These are phyloP conservation scores for Hymenochirus boettgeri DNA, from an alignment of 2,113 vertebrate species.

Conservation along the genomic window DNA sequence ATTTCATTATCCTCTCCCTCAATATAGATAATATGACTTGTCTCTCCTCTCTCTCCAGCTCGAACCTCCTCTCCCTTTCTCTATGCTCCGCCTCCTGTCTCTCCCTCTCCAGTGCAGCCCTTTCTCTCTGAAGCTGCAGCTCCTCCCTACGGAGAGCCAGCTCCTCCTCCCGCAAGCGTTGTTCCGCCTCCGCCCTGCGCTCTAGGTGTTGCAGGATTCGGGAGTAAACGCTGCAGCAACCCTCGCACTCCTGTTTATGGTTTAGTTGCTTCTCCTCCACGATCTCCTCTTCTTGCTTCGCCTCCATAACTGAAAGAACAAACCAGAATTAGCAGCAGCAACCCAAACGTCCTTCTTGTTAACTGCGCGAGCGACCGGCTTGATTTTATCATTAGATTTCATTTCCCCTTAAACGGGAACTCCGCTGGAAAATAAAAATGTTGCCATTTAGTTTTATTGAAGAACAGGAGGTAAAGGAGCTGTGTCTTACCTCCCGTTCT, in stretches of 20 bases:
- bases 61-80: conserved; percentile 64
- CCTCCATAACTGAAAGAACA: conserved; percentile 42
- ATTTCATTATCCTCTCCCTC: conserved; percentile 67
- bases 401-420: no score
- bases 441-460: no score
- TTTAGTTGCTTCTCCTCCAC: conserved; percentile 40
- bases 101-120: conserved; percentile 65
- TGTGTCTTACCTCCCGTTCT: no score
- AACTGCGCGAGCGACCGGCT: no score
- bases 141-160: conserved; percentile 64
- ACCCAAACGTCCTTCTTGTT: no score
- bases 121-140: conserved; percentile 66
- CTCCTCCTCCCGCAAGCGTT: conserved; percentile 68
- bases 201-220: conserved; percentile 71
- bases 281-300: conserved; percentile 56
- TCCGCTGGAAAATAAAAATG: no score
- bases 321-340: no score
- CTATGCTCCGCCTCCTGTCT: conserved; percentile 62
- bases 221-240: conserved; percentile 71
- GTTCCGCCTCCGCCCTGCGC: conserved; percentile 68
- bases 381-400: no score
- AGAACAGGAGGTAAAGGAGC: no score
- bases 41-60: conserved; percentile 70
- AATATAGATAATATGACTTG: conserved; percentile 70
- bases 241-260: conserved; percentile 65